Percentiles rank a stretch among this genome's conserved stretches.
These are phyloP conservation scores for Hucho hucho DNA, from an alignment of 2,113 vertebrate genomes.

Conservation along the genomic window DNA sequence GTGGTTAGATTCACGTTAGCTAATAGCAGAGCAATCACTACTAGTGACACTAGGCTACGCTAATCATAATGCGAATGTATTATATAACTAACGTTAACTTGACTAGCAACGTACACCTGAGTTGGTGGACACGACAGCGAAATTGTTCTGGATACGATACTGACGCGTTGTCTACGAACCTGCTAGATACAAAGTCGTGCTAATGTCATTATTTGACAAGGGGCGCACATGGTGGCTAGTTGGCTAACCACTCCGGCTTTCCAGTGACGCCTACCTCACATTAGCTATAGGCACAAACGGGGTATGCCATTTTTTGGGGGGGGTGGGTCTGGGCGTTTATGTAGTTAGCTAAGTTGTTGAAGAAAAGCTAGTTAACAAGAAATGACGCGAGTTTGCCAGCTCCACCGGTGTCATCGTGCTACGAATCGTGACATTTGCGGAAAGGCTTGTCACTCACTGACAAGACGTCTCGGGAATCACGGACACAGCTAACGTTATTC, in stretches of 20 bases:
- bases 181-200: not conserved
- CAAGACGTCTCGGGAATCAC: not conserved
- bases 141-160: no score
- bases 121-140: no score
- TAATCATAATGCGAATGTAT: no score
- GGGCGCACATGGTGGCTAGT: slow-evolving; percentile 22
- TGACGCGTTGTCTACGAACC: no score
- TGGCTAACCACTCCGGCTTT: not conserved
- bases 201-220: not conserved
- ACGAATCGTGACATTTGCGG: not conserved
- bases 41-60: no score
- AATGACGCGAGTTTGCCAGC: not conserved
- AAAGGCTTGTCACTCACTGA: not conserved
- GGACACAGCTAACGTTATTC: not conserved
- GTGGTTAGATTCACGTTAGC: not conserved
- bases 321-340: not conserved
- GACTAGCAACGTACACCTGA: not conserved
- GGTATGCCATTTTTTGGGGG: not conserved
- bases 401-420: not conserved
- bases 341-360: not conserved
- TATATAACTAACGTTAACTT: not conserved
- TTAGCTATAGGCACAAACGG: not conserved
- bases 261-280: not conserved
- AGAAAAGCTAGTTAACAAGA: not conserved
- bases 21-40: no score